phyloP scores from a whole-genome alignment of 1,140 invertebrate genomes.

The Hylaeus anthracinus region DNA sequence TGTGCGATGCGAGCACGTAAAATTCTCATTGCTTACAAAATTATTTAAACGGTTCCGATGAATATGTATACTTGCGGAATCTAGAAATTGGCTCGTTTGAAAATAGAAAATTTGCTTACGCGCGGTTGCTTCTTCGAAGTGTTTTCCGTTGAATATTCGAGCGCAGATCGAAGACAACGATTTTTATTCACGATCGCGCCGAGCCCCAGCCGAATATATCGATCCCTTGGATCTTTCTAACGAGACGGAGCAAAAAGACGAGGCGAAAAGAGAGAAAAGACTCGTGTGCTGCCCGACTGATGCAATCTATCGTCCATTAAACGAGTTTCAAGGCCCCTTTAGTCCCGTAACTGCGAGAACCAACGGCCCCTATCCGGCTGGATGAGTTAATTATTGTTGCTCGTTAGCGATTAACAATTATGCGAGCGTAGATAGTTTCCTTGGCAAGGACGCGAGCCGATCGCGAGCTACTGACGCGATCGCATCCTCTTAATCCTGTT shows the following conservation, averaged over 20 bases:
- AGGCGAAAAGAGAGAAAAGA: conserved; percentile 60
- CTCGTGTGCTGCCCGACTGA: conserved; percentile 64
- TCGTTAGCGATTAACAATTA: conserved; percentile 78
- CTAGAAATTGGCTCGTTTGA: no score
- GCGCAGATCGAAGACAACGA: conserved; percentile 31
- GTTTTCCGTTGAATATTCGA: conserved; percentile 36
- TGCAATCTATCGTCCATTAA: conserved; percentile 77
- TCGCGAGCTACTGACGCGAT: conserved; percentile 35
- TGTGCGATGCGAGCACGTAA: no score
- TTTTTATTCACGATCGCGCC: conserved; percentile 26
- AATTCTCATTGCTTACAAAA: no score
- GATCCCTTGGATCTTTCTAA: conserved; percentile 53
- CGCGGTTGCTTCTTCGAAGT: no score
- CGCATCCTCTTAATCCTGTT: conserved; percentile 33
- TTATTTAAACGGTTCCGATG: no score
- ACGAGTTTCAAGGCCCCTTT: conserved; percentile 72
- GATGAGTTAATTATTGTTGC: conserved; percentile 79
- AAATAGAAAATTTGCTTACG: no score
- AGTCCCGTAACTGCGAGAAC: conserved; percentile 55
- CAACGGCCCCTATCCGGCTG: conserved; percentile 54
- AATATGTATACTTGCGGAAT: no score
- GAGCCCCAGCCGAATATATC: conserved; percentile 23
- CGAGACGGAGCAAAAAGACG: conserved; percentile 56
- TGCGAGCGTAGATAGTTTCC: conserved; percentile 70
- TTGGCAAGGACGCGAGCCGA: conserved; percentile 71